phyloP scores from a whole-genome alignment of 1,140 invertebrate genomes.

The Nasonia giraulti region DNA sequence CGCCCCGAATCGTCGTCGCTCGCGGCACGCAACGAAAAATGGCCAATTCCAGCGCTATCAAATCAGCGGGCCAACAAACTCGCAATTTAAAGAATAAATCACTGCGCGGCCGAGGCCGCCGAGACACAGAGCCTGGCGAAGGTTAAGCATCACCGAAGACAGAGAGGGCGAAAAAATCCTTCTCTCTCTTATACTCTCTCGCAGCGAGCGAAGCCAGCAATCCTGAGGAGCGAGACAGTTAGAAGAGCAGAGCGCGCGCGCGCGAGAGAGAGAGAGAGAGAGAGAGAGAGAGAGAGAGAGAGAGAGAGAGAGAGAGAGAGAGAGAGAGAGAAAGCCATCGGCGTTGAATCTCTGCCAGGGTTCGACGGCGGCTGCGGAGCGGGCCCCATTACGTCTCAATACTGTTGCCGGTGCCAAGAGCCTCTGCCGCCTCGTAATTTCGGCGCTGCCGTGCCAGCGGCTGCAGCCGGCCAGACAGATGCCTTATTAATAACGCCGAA shows the following conservation, averaged over 20 bases:
- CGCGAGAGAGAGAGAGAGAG: neutral
- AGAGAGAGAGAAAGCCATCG: neutral
- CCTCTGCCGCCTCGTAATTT: slow-evolving; percentile 17
- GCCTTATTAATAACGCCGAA: slow-evolving; percentile 33
- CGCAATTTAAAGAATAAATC: slow-evolving; percentile 38
- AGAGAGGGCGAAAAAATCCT: neutral
- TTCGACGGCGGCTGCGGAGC: neutral
- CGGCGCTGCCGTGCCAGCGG: neutral
- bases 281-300: too few relatives aligned
- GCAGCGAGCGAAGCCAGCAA: neutral
- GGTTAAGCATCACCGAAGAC: neutral
- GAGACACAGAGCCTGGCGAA: neutral
- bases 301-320: neutral
- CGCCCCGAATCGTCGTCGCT: neutral
- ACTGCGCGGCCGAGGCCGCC: neutral
- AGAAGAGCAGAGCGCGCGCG: neutral
- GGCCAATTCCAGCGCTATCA: slow-evolving; percentile 35
- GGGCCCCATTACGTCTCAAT: slow-evolving; percentile 25
- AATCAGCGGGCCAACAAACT: slow-evolving; percentile 37
- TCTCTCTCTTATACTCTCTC: too few relatives aligned
- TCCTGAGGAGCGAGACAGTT: neutral
- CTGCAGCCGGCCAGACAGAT: neutral
- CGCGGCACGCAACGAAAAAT: neutral
- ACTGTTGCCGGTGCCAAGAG: slow-evolving; percentile 18
- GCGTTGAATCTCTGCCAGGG: slow-evolving; percentile 34